Conservation (phyloP, 2,888 invertebrate species). For the Cataglyphis livida region DNA sequence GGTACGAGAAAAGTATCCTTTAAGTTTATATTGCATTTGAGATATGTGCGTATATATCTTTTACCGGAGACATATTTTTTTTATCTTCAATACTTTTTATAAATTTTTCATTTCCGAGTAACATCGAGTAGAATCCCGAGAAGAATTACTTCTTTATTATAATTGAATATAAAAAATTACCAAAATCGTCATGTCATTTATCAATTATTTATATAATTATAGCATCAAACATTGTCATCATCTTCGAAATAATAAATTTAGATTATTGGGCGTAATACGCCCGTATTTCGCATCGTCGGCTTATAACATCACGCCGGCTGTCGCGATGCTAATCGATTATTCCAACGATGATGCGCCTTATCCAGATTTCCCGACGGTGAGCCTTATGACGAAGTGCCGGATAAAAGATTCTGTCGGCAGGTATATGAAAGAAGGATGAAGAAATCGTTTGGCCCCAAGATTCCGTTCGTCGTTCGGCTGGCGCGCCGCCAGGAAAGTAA, state of each 20-base stretch:
- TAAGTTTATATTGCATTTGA: not conserved
- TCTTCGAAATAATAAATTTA: constrained; percentile 33
- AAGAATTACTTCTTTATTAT: not conserved
- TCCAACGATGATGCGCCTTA: constrained; percentile 52
- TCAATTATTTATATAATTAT: too few species aligned
- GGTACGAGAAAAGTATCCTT: not conserved
- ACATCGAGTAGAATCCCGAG: not conserved
- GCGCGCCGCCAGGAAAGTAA: constrained; percentile 72
- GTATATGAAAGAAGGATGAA: constrained; percentile 70
- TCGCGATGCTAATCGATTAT: constrained; percentile 61
- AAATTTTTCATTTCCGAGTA: constrained; percentile 5
- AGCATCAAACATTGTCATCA: not conserved
- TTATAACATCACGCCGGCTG: constrained; percentile 15
- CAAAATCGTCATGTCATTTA: not conserved
- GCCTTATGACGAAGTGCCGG: constrained; percentile 64
- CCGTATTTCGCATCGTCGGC: constrained; percentile 18
- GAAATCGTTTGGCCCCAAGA: constrained; percentile 71
- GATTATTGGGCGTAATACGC: constrained; percentile 23
- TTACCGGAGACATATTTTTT: not conserved
- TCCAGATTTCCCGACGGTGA: constrained; percentile 36
- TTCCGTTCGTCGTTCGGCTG: constrained; percentile 71
- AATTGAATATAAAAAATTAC: not conserved
- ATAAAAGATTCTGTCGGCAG: constrained; percentile 61
- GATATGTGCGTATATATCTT: not conserved
- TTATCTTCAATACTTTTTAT: not conserved